phyloP scores from a whole-genome alignment of 2,888 invertebrate genomes.

The Alitta virens region DNA sequence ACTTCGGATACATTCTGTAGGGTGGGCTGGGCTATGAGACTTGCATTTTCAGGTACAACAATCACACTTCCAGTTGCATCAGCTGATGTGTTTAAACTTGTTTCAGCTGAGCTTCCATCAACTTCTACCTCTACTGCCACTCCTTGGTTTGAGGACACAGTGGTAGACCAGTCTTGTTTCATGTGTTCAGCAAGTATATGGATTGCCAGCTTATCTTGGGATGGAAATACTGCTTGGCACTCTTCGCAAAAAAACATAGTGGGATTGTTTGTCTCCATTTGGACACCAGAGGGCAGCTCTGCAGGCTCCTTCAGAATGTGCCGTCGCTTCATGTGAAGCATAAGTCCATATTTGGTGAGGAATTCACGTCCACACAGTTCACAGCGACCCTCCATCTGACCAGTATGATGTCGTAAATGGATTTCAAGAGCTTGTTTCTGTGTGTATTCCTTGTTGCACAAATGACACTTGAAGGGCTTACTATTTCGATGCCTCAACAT shows the following conservation, averaged over 20 bases:
- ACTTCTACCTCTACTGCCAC: neutral
- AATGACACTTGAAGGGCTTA: slow-evolving; percentile 28
- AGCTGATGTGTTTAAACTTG: no score
- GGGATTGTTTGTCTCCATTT: neutral
- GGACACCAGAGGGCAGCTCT: neutral
- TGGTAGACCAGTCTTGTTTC: slow-evolving; percentile 13
- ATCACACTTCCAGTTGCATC: no score
- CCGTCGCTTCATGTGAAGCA: slow-evolving; percentile 16
- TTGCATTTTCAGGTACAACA: no score
- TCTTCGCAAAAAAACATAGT: slow-evolving; percentile 27
- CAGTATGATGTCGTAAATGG: neutral
- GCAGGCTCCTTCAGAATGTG: neutral
- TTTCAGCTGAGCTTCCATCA: no score
- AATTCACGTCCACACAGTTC: slow-evolving; percentile 17
- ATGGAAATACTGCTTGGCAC: slow-evolving; percentile 27
- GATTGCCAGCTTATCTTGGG: slow-evolving; percentile 27
- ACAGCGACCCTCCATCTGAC: slow-evolving; percentile 12
- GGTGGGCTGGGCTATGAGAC: no score
- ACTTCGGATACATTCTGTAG: no score
- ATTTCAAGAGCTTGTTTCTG: slow-evolving; percentile 29
- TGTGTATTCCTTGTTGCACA: slow-evolving; percentile 28
- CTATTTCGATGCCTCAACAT: slow-evolving; percentile 24
- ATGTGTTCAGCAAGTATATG: slow-evolving; percentile 31
- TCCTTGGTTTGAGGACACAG: neutral
- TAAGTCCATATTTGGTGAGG: slow-evolving; percentile 19